Evolutionary conservation across 2,797 vertebrate genomes (phyloP), one percentile per base, ranked within the genome.

Genomic region (Jordanella pulchra): DNA sequence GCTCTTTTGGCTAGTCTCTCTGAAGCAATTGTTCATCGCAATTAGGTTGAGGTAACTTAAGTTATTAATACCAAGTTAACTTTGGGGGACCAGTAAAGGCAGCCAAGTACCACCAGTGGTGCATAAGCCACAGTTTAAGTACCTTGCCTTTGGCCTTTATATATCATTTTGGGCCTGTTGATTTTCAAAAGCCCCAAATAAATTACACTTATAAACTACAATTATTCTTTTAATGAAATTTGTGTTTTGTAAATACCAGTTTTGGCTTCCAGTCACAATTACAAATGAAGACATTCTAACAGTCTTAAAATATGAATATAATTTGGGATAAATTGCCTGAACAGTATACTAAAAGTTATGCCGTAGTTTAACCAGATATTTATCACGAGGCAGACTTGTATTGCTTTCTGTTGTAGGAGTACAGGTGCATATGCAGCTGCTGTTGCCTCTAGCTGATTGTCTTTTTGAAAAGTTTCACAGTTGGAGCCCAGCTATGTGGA

Each of bases 371-470:
- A 23, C 14, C 27, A 56, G 54, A 30, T 30, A 56, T 56, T 18
- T 28, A 56, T 30, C 2, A 25, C 13, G n/a, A 53, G n/a, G 6
- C 51, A 1, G 42, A 13, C 63, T 48, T 71, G 13, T 48, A 44
- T 15, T 27, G 30, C 64, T 39, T 47, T 15, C 17, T 21, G 51
- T 27, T 4, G 74, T 48, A 42, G 54, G 48, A 55, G 32, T 7
- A 0, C 79, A 82, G 67, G 65, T 74, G 71, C 32, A 50, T 44
- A 39, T 61, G 50, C n/a, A 67, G 63, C 63, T 73, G 60, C 48
- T 80, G 72, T 64, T 65, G 53, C 72, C 71, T 64, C 53, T 70
- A 30, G 32, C 72, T 53, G 25, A 27, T 72, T 28, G 44, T 75
- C 63, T 18, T 23, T 74, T 35, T 60, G 47, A 77, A 51, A 27